Conservation (phyloP, 2,888 invertebrate species). For the Dasypogon diadema region DNA sequence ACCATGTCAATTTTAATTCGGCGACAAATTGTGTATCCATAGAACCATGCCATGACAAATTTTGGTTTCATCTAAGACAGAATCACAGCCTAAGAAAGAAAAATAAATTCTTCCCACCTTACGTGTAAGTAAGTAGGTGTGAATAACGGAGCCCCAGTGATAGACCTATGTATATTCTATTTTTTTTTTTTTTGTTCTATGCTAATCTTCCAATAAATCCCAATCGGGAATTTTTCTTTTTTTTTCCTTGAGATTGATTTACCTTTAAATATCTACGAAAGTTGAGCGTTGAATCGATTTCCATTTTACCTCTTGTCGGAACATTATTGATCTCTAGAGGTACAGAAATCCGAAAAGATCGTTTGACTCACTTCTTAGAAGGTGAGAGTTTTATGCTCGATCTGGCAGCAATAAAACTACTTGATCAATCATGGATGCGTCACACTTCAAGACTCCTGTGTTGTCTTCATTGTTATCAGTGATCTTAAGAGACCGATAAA, state of each 20-base stretch:
- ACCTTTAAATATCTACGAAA: background rate
- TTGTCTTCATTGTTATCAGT: background rate
- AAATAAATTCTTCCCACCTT: background rate
- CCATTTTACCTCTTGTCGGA: slow-evolving; percentile 11
- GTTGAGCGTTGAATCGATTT: slow-evolving; percentile 1
- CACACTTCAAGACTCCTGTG: slow-evolving; percentile 1
- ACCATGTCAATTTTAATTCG: too few relatives aligned
- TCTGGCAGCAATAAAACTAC: slow-evolving; percentile 13
- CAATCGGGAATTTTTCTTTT: background rate
- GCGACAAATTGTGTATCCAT: too few relatives aligned
- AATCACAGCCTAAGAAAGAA: slow-evolving; percentile 7
- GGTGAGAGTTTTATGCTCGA: slow-evolving; percentile 18
- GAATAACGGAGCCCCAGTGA: slow-evolving; percentile 7
- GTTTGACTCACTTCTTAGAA: background rate
- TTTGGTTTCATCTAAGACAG: background rate
- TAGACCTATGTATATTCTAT: background rate
- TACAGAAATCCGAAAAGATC: slow-evolving; percentile 7
- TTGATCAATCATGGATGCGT: slow-evolving; percentile 29
- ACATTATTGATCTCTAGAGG: background rate
- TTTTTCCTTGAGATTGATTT: slow-evolving; percentile 13
- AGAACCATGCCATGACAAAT: background rate
- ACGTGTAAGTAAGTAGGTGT: slow-evolving; percentile 17
- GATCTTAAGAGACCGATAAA: too few relatives aligned
- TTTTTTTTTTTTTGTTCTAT: slow-evolving; percentile 1
- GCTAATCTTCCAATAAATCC: slow-evolving; percentile 13